Percentiles rank a stretch among this genome's conserved stretches.
Conservation (phyloP, 2,113 vertebrate genomes). For the Psammodynastes pulverulentus region DNA sequence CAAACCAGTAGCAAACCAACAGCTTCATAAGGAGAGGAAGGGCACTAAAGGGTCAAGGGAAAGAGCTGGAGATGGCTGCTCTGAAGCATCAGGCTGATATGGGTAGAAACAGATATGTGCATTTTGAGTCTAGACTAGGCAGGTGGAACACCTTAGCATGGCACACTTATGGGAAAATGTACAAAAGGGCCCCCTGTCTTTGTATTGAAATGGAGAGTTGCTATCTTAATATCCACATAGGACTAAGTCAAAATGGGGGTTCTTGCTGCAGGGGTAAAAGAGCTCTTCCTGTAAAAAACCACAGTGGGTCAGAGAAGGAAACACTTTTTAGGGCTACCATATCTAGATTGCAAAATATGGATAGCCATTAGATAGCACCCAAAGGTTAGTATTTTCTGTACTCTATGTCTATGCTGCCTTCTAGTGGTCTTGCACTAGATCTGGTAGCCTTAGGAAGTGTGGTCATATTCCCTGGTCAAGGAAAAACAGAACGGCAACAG, state of each 20-base stretch:
- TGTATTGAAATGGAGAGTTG: not conserved
- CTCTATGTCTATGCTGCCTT: not conserved
- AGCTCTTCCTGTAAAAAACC: not conserved
- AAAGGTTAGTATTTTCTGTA: not conserved
- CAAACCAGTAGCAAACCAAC: slow-evolving; percentile 17
- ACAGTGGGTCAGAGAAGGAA: not conserved
- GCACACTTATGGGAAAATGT: not conserved
- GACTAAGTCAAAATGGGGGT: not conserved
- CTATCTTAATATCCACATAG: not conserved
- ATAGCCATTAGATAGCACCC: not conserved
- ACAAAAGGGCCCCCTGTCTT: not conserved
- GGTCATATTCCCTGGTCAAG: not conserved
- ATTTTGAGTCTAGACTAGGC: not conserved
- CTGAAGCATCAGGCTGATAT: not conserved
- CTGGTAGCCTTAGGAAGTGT: not conserved
- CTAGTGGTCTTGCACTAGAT: not conserved
- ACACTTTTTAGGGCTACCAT: not conserved
- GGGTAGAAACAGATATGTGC: not conserved
- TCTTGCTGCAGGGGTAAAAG: not conserved
- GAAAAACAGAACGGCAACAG: not conserved
- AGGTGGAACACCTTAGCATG: not conserved
- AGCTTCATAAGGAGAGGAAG: slow-evolving; percentile 5
- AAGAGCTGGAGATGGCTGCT: not conserved
- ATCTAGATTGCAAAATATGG: not conserved
- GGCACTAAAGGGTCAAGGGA: not conserved